Evolutionary conservation across 1,140 invertebrate species (phyloP), one percentile per base, ranked within the genome.

Genomic region (Lepidurus couesii): DNA sequence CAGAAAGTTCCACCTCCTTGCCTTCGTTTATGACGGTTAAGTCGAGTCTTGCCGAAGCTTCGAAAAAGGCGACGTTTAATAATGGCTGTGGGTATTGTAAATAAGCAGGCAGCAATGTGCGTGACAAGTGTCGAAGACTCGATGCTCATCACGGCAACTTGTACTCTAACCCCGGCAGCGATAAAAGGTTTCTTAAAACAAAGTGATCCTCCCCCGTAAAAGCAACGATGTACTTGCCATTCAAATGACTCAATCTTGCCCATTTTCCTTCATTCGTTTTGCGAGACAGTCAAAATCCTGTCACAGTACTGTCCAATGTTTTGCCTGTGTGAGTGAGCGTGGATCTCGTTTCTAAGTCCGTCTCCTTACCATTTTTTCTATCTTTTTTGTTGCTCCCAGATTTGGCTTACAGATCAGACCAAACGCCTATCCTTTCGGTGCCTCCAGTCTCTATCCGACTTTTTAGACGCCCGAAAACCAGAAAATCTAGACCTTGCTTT

Each of bases 31-130:
- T 21, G 6, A 7, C 6, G 53, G 53, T 13, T 65, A 65, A 65
- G 13, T 65, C 53, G 13, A 21, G 53, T 65, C 53, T 65, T 16
- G 53, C 21, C 21, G n/a, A 21, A 13, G 16, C n/a, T 65, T 65
- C 5, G 10, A 47, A 47, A 65, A 65, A 65, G 53, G 53, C 53
- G 53, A 65, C 53, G 53, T 65, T 65, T 65, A 65, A 65, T 65
- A 65, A 65, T 65, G 53, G 53, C n/a, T 65, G 6, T 65, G 9
- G 53, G 53, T 21, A 65, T 65, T 65, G 53, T n/a, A 65, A 65
- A 65, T 21, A 65, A 65, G 53, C 53, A 65, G 53, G 53, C 53
- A 65, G 53, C 9, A 13, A 65, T 65, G 53, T 65, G 53, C 53
- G 53, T 65, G 53, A 65, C 13, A 65, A 65, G 9, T 65, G 53